A percentile compares a stretch with the other conserved stretches of the same genome.
Conservation (phyloP, 2,113 vertebrate species). For the Crotalus viridis region DNA sequence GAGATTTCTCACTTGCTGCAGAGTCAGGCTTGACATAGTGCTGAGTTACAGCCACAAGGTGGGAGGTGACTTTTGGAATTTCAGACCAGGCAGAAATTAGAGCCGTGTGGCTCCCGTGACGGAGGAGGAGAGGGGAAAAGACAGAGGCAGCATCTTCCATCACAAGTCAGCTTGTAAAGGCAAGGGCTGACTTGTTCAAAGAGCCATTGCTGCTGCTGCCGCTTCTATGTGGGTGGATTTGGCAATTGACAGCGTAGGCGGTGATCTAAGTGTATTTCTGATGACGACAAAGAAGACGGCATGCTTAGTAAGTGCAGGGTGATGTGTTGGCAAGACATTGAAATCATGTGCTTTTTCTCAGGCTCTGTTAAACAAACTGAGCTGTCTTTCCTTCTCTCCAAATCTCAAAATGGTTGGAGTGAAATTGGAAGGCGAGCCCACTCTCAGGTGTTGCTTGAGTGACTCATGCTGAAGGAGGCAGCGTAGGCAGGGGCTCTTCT, state of each 20-base stretch:
- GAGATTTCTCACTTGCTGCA: neutral
- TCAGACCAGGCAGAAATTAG: neutral
- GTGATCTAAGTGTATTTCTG: neutral
- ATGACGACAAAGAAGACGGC: neutral
- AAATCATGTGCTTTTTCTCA: neutral
- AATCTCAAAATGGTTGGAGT: neutral
- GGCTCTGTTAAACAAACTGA: neutral
- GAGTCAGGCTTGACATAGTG: neutral
- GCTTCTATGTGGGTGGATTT: conserved; percentile 8
- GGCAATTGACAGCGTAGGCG: neutral
- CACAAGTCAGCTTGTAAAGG: neutral
- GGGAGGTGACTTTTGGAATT: neutral
- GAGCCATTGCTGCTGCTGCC: neutral
- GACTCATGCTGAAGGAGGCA: neutral
- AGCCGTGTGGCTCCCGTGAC: neutral
- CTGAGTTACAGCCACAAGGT: neutral
- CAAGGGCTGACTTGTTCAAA: conserved; percentile 10
- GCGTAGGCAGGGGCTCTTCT: neutral
- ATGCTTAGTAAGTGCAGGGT: neutral
- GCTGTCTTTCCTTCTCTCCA: neutral
- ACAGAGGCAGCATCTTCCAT: neutral
- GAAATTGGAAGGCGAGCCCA: neutral
- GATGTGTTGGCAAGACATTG: neutral
- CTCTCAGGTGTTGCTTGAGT: neutral
- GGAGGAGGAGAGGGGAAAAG: too few relatives aligned